phyloP scores from a whole-genome alignment of 2,797 vertebrate species.

The Pantherophis vulpinus region DNA sequence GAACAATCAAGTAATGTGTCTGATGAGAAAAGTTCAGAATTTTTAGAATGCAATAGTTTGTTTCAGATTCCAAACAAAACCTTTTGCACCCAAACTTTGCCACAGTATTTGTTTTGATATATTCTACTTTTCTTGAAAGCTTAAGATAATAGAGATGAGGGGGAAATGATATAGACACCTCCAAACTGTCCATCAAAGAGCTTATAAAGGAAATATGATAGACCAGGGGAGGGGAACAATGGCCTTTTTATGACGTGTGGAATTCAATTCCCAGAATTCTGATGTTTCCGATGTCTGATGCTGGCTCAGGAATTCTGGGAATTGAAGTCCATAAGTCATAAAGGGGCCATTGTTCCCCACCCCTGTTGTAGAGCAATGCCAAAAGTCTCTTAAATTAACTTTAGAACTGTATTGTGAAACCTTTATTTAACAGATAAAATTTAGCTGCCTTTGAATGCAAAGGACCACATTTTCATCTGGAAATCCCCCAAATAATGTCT shows the following conservation, averaged over 20 bases:
- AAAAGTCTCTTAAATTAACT: neutral
- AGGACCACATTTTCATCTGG: neutral
- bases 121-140: neutral
- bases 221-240: accelerated
- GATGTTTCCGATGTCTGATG: neutral
- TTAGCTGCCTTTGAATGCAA: neutral
- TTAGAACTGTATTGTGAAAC: neutral
- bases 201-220: neutral
- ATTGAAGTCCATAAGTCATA: neutral
- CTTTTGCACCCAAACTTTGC: neutral
- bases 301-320: neutral
- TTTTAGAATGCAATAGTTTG: neutral
- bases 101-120: neutral
- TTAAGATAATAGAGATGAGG: neutral
- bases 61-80: neutral
- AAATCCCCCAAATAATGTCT: neutral
- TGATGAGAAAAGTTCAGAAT: neutral
- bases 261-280: neutral
- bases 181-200: neutral
- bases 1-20: neutral
- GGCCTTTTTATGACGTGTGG: neutral
- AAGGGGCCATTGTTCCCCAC: neutral
- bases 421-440: neutral
- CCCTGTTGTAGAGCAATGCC: neutral
- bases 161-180: neutral